Percentiles rank a stretch among this genome's conserved stretches.
Evolutionary conservation across 2,113 vertebrate genomes (phyloP).

Genomic region (Clarias magur): DNA sequence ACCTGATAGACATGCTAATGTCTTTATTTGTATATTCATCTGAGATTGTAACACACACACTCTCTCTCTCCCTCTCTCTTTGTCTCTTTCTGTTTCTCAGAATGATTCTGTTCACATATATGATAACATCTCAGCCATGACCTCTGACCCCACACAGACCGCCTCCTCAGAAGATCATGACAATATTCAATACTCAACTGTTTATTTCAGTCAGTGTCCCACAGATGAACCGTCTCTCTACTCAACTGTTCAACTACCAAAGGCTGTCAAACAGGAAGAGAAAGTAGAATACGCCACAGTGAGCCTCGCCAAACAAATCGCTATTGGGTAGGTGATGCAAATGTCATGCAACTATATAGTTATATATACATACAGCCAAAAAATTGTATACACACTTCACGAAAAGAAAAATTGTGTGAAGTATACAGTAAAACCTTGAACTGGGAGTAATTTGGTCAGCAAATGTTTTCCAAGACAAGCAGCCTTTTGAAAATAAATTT

Average conservation of each 20-base stretch:
- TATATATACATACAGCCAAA: too few species aligned
- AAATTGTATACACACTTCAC: too few species aligned
- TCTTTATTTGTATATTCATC: too few species aligned
- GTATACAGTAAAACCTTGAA: too few species aligned
- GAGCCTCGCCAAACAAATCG: background rate
- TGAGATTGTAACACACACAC: too few species aligned
- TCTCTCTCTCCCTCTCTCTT: too few species aligned
- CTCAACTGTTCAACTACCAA: background rate
- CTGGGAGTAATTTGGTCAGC: too few species aligned
- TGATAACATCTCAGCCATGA: slow-evolving; percentile 30
- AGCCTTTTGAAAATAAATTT: too few species aligned
- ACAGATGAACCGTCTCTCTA: slow-evolving; percentile 4
- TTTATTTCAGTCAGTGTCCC: slow-evolving; percentile 5
- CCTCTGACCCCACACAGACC: background rate
- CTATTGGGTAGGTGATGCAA: background rate
- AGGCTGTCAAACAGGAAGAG: background rate
- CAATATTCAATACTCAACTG: slow-evolving; percentile 10
- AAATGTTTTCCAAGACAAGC: too few species aligned
- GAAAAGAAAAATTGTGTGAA: too few species aligned
- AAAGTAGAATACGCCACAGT: slow-evolving; percentile 22
- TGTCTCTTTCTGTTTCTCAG: background rate
- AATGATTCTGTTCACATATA: slow-evolving; percentile 21
- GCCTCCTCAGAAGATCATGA: background rate
- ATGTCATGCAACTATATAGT: background rate
- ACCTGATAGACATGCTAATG: too few species aligned